phyloP scores from a whole-genome alignment of 2,113 vertebrate genomes.

The Psophia crepitans region DNA sequence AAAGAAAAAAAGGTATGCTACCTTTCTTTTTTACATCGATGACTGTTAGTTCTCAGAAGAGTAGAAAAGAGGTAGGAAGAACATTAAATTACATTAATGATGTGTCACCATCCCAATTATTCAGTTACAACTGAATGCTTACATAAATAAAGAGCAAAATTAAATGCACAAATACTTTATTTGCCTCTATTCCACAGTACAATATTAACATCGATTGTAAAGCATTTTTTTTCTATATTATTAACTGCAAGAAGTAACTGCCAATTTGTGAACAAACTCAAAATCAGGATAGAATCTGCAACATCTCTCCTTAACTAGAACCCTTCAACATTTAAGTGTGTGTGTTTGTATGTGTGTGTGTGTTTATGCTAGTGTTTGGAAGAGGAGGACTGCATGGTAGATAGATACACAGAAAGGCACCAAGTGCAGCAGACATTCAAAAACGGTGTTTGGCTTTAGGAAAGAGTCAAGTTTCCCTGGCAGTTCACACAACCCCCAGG shows the following conservation, averaged over 20 bases:
- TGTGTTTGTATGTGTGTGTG: not conserved
- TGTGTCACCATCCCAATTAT: not conserved
- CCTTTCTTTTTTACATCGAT: not conserved
- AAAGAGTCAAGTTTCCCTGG: not conserved
- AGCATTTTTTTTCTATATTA: not conserved
- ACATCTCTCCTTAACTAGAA: not conserved
- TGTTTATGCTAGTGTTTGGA: not conserved
- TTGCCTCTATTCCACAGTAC: not conserved
- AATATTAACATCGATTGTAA: not conserved
- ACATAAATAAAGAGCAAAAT: not conserved
- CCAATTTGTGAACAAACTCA: not conserved
- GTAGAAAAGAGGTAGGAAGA: not conserved
- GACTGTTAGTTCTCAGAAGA: not conserved
- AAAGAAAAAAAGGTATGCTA: not conserved
- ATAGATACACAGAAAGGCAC: not conserved
- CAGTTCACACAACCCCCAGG: not conserved
- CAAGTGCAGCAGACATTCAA: not conserved
- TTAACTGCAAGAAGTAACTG: not conserved
- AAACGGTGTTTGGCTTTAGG: not conserved
- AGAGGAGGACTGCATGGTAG: not conserved
- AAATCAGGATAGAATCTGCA: not conserved
- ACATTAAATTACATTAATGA: not conserved
- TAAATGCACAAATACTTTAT: not conserved
- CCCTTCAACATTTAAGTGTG: not conserved
- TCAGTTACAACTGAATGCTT: not conserved